Evolutionary conservation across 2,113 vertebrate genomes (phyloP).

Genomic region (Cygnus buccinator): DNA sequence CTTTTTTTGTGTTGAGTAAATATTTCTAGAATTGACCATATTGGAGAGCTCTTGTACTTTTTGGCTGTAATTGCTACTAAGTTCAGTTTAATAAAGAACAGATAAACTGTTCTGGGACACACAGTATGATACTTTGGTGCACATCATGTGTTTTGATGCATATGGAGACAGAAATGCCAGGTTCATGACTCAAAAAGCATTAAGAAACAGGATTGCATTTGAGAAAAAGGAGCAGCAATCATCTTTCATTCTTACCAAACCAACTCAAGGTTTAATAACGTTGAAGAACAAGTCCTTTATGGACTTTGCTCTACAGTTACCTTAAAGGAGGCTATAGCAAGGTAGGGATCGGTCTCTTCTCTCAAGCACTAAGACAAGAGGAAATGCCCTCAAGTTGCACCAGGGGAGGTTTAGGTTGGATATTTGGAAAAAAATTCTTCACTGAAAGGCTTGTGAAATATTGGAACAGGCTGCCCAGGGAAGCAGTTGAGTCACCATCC

Average conservation of each 20-base stretch:
- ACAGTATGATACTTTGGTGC: slow-evolving; percentile 6
- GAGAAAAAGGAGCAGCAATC: slow-evolving; percentile 12
- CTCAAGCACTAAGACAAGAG: too few species aligned
- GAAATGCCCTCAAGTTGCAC: too few species aligned
- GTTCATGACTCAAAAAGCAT: slow-evolving; percentile 23
- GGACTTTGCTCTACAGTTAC: not conserved
- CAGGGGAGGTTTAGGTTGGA: too few species aligned
- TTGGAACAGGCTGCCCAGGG: too few species aligned
- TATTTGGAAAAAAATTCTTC: too few species aligned
- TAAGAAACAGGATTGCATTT: not conserved
- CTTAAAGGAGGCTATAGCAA: too few species aligned
- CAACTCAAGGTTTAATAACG: not conserved
- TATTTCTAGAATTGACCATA: not conserved
- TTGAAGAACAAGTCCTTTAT: not conserved
- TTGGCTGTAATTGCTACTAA: not conserved
- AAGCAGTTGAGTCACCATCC: too few species aligned
- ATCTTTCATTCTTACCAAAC: not conserved
- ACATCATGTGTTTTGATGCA: slow-evolving; percentile 42
- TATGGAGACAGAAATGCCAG: slow-evolving; percentile 37
- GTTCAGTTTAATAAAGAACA: slow-evolving; percentile 35
- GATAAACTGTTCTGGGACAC: slow-evolving; percentile 24
- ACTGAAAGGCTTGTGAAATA: too few species aligned
- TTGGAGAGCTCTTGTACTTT: slow-evolving; percentile 14
- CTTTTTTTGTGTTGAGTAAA: not conserved
- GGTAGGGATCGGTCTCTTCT: too few species aligned